A percentile compares a stretch with the other conserved stretches of the same genome.
Evolutionary conservation across 2,797 vertebrate genomes (phyloP).

Genomic region (Distichodus sexfasciatus): DNA sequence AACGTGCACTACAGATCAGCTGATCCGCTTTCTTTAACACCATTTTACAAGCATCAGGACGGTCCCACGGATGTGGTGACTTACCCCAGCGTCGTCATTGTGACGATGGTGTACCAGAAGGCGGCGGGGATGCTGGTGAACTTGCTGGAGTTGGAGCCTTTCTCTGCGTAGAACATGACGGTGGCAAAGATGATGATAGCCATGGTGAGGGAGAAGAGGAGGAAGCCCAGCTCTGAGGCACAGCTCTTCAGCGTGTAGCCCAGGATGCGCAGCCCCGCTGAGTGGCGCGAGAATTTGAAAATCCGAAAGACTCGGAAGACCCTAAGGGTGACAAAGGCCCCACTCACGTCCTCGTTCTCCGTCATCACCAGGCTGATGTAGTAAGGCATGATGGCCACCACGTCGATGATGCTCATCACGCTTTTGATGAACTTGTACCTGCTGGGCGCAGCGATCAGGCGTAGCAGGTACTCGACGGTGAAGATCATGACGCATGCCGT

Average conservation of each 20-base stretch:
- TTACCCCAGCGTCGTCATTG: slow-evolving; percentile 98
- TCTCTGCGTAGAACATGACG: slow-evolving; percentile 93
- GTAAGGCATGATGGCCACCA: slow-evolving; percentile 97
- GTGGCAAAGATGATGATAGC: slow-evolving; percentile 94
- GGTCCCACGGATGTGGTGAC: slow-evolving; percentile 57
- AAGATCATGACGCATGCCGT: slow-evolving; percentile 98
- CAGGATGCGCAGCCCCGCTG: slow-evolving; percentile 92
- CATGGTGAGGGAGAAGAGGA: slow-evolving; percentile 92
- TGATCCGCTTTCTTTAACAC: too few species aligned
- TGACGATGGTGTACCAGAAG: slow-evolving; percentile 99
- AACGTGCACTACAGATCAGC: not conserved
- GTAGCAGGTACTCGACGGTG: slow-evolving; percentile 92
- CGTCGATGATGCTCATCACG: slow-evolving; percentile 96
- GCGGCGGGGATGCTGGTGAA: slow-evolving; percentile 97
- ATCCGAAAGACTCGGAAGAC: slow-evolving; percentile 97
- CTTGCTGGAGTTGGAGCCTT: slow-evolving; percentile 87
- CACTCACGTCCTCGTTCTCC: slow-evolving; percentile 96
- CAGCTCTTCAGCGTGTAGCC: slow-evolving; percentile 91
- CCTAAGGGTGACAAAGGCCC: slow-evolving; percentile 93
- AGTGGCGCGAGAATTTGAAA: slow-evolving; percentile 98
- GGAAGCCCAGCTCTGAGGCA: slow-evolving; percentile 87
- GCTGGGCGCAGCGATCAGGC: slow-evolving; percentile 87
- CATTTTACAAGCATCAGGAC: not conserved
- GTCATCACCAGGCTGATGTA: slow-evolving; percentile 96
- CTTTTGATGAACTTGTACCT: slow-evolving; percentile 91